Conservation (phyloP, 2,888 invertebrate genomes). For the Macrosiphum euphorbiae region DNA sequence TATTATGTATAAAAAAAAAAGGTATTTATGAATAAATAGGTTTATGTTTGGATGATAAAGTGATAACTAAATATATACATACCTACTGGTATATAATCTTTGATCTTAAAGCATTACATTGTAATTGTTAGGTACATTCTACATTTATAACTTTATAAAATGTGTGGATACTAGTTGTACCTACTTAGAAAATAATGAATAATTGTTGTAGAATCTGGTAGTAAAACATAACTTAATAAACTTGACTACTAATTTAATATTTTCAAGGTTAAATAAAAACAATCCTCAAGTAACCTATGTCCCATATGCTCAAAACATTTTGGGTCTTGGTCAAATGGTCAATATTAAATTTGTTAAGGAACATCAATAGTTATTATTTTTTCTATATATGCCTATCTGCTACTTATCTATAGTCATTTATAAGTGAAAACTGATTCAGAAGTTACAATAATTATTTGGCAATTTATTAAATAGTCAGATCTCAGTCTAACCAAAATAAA, state of each 20-base stretch:
- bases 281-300: constrained; percentile 10
- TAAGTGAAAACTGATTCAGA: not conserved
- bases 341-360: not conserved
- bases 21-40: not conserved
- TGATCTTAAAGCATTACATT: not conserved
- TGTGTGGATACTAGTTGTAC: not conserved
- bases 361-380: not conserved
- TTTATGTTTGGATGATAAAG: not conserved
- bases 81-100: not conserved
- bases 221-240: constrained; percentile 10
- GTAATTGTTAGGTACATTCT: not conserved
- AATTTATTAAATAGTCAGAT: not conserved
- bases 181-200: constrained; percentile 11
- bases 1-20: not conserved
- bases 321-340: constrained; percentile 28
- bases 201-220: not conserved
- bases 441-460: not conserved
- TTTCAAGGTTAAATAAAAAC: constrained; percentile 55
- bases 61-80: not conserved
- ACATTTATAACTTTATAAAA: not conserved
- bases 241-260: constrained; percentile 26
- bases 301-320: constrained; percentile 8
- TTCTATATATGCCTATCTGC: not conserved
- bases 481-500: not conserved
- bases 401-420: not conserved